phyloP scores from a whole-genome alignment of 2,888 invertebrate species.

The Sarcophaga subvicina region DNA sequence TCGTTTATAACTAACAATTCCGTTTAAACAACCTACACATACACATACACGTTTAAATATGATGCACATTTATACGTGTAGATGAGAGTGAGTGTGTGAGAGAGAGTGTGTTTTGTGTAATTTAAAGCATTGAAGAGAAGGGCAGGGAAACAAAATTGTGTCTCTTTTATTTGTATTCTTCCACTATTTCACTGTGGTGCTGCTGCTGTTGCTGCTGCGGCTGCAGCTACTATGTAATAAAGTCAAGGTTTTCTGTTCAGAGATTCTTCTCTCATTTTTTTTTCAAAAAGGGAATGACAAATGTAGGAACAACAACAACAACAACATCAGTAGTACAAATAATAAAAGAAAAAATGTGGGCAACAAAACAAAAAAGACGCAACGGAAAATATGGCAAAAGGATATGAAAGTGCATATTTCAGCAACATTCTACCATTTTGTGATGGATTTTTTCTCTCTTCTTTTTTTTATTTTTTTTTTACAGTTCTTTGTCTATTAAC shows the following conservation, averaged over 20 bases:
- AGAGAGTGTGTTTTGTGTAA: neutral
- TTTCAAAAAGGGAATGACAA: slow-evolving; percentile 50
- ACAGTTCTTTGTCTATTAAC: slow-evolving; percentile 34
- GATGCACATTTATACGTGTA: neutral
- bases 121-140: no score
- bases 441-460: neutral
- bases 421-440: slow-evolving; percentile 48
- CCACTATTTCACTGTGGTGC: neutral
- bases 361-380: slow-evolving; percentile 19
- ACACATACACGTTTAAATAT: neutral
- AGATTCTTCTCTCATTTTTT: neutral
- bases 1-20: slow-evolving; percentile 35
- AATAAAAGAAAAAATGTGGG: neutral
- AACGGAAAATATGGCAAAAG: slow-evolving; percentile 62
- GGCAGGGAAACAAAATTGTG: neutral
- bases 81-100: neutral
- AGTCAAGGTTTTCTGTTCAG: slow-evolving; percentile 60
- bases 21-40: slow-evolving; percentile 29
- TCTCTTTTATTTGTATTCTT: slow-evolving; percentile 47
- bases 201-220: no score
- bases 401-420: slow-evolving; percentile 68
- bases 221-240: slow-evolving; percentile 56
- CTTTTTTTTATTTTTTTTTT: neutral
- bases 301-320: slow-evolving; percentile 42
- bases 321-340: neutral